Percentiles rank a stretch among this genome's conserved stretches.
These are phyloP conservation scores for Apeltes quadracus DNA, from an alignment of 2,113 vertebrate genomes.

Conservation along the genomic window DNA sequence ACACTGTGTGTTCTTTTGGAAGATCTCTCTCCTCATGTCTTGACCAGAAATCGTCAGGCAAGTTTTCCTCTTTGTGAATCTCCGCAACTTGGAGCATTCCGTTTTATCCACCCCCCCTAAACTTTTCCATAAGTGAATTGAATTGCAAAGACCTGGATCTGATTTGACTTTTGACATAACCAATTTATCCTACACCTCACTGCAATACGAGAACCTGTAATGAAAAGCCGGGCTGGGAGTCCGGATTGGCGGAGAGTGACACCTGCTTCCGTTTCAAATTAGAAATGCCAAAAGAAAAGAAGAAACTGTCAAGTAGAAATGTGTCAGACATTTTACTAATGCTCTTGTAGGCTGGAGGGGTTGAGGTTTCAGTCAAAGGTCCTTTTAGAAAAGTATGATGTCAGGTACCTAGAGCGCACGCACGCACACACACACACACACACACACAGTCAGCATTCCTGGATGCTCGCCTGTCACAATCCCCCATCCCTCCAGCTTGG, in stretches of 20 bases:
- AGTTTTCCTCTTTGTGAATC: constrained; percentile 53
- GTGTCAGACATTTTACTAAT: constrained; percentile 70
- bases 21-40: constrained; percentile 37
- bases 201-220: constrained; percentile 69
- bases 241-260: constrained; percentile 78
- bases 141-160: constrained; percentile 75
- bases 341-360: constrained; percentile 58
- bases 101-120: constrained; percentile 39
- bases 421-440: background rate
- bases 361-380: constrained; percentile 59
- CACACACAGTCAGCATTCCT: constrained; percentile 17
- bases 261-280: constrained; percentile 81
- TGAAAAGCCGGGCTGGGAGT: constrained; percentile 69
- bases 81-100: constrained; percentile 52
- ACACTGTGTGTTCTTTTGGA: constrained; percentile 7
- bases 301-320: constrained; percentile 74
- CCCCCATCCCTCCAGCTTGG: background rate
- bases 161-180: constrained; percentile 82
- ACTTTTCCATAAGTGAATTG: constrained; percentile 68
- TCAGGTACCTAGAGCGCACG: constrained; percentile 20
- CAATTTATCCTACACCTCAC: constrained; percentile 75
- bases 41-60: constrained; percentile 63
- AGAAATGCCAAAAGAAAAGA: constrained; percentile 80
- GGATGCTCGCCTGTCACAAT: constrained; percentile 7
- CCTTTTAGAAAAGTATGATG: constrained; percentile 52